Conservation (phyloP, 1,140 invertebrate genomes). For the Tetragnatha versicolor region DNA sequence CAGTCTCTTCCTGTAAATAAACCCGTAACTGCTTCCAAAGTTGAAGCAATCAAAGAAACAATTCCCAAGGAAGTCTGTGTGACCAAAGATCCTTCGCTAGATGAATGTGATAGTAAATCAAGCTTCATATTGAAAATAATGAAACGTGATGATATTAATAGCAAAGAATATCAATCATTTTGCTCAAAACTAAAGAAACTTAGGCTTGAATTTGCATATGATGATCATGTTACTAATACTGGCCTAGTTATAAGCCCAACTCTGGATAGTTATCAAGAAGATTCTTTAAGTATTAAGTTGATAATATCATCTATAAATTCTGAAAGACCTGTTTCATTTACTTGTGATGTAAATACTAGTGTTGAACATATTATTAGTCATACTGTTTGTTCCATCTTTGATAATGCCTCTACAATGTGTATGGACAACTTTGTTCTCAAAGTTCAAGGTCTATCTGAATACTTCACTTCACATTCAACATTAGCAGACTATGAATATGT, state of each 20-base stretch:
- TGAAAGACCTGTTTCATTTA: slow-evolving; percentile 78
- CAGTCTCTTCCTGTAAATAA: too few relatives aligned
- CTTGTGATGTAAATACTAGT: slow-evolving; percentile 84
- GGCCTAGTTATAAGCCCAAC: slow-evolving; percentile 79
- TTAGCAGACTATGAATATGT: slow-evolving; percentile 92
- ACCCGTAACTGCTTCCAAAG: neutral
- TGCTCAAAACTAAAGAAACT: slow-evolving; percentile 79
- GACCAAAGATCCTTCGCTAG: neutral
- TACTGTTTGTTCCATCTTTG: slow-evolving; percentile 71
- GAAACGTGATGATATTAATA: slow-evolving; percentile 11
- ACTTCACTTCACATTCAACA: slow-evolving; percentile 72
- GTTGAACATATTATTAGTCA: slow-evolving; percentile 88
- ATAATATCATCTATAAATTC: slow-evolving; percentile 75
- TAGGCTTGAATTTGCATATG: slow-evolving; percentile 71
- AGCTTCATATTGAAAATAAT: slow-evolving; percentile 32
- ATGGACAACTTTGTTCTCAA: slow-evolving; percentile 65
- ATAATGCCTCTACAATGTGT: slow-evolving; percentile 54
- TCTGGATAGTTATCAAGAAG: slow-evolving; percentile 77
- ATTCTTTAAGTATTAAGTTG: slow-evolving; percentile 84
- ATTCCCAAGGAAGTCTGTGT: slow-evolving; percentile 23
- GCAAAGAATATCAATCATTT: slow-evolving; percentile 76
- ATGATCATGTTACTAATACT: slow-evolving; percentile 67
- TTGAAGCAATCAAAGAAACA: neutral
- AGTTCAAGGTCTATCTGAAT: slow-evolving; percentile 84
- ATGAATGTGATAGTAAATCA: slow-evolving; percentile 1